These are phyloP conservation scores for Dasyprocta punctata DNA, from an alignment of 2,113 vertebrate species.

Conservation along the genomic window DNA sequence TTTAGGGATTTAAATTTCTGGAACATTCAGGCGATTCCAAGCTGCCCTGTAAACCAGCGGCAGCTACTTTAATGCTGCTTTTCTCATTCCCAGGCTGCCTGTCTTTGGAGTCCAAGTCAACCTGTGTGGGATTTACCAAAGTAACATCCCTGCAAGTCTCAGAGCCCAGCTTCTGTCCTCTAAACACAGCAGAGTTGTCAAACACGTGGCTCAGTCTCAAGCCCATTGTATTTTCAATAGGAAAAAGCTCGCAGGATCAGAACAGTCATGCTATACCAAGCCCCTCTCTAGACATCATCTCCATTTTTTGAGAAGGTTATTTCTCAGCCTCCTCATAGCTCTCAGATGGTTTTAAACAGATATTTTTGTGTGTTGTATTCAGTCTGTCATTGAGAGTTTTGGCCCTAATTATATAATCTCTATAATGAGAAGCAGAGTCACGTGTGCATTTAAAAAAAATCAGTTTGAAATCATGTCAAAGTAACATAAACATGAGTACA, in stretches of 20 bases:
- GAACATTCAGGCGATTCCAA: background rate
- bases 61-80: background rate
- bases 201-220: background rate
- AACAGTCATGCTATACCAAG: background rate
- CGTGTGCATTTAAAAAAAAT: background rate
- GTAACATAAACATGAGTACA: background rate
- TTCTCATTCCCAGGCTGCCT: background rate
- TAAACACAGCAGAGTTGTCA: background rate
- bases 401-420: background rate
- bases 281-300: background rate
- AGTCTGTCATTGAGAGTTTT: background rate
- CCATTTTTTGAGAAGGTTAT: background rate
- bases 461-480: background rate
- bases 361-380: background rate
- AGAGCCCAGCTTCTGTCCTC: background rate
- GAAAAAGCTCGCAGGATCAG: background rate
- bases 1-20: constrained; percentile 6
- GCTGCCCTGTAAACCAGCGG: background rate
- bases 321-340: background rate
- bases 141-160: background rate
- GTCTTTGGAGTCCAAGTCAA: background rate
- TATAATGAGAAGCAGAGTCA: background rate
- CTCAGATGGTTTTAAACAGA: background rate
- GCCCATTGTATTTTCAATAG: background rate
- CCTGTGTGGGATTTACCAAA: background rate